Base-by-base conservation (phyloP, 2,113 vertebrate genomes). In the Phalacrocorax pelagicus region DNA sequence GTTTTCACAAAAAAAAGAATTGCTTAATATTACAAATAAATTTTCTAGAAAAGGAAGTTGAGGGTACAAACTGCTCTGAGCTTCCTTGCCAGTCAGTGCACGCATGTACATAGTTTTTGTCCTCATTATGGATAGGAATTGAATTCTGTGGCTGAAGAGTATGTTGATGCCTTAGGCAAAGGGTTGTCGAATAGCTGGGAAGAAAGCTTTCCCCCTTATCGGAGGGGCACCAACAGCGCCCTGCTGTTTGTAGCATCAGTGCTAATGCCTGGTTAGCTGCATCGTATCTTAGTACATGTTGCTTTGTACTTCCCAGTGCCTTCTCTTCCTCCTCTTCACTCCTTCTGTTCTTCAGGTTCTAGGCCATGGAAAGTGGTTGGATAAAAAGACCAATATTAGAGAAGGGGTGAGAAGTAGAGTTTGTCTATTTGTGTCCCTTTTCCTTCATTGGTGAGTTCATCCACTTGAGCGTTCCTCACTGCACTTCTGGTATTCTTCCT, bases 111-210 rank as follows among this genome's bases (percentile, higher is more conserved):
- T 74, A 61, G 69, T 14, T 92, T 88, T 85, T 90, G 73, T 87
- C 81, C 94, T 96, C 66, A 38, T 80, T 94, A 80, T 79, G 81
- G 84, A 72, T 65, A 87, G 70, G 52, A 66, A 77, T 75, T 91
- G 75, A 94, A 88, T 95, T 95, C 85, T 95, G 46, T 69, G 40
- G 30, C 84, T 88, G 86, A 92, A 89, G 65, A 89, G 80, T 63
- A 71, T 94, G 69, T 94, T 95, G 91, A 91, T 92, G 77, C 95
- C 91, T 95, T 95, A 95, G 92, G 91, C 83, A 92, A 57, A 81
- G 73, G 77, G 55, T 71, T 94, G 86, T 73, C 5, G 5, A 96
- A 81, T 62, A 91, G 86, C 88, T 96, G 47, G 82, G 63, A 70
- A 84, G 81, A 81, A 91, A 91, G 81, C 81, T 91, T 89, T 84